Conservation (phyloP, 92 coral and sea anemone species). For the Phenganax stokvisi region DNA sequence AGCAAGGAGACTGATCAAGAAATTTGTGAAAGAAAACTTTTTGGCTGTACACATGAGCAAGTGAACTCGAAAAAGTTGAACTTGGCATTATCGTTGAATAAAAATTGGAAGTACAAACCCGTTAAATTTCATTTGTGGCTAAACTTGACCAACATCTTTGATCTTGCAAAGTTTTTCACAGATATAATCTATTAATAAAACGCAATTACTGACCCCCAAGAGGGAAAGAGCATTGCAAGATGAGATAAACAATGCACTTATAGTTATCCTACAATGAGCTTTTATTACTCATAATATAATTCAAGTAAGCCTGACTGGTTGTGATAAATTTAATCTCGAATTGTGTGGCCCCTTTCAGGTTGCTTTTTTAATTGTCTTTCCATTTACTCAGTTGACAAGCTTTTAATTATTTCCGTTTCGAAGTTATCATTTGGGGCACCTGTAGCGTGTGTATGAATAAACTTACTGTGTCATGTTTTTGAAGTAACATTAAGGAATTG, state of each 20-base stretch:
- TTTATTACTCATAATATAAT: not conserved
- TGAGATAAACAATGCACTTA: not conserved
- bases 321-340: constrained; percentile 19
- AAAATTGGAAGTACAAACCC: no score
- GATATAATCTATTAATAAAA: constrained; percentile 3
- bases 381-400: not conserved
- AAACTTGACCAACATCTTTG: not conserved
- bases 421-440: not conserved
- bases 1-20: no score
- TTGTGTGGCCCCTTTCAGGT: not conserved
- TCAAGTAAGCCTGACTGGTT: not conserved
- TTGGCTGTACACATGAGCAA: no score
- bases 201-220: not conserved
- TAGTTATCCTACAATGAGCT: constrained; percentile 9
- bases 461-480: not conserved
- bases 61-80: no score
- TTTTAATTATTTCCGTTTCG: constrained; percentile 28
- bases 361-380: not conserved
- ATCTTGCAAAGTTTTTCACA: not conserved
- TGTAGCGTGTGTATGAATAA: not conserved
- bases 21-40: no score
- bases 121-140: no score
- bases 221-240: not conserved
- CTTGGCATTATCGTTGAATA: no score
- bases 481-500: not conserved